These are phyloP conservation scores for Syngnathoides biaculeatus DNA, from an alignment of 2,113 vertebrate genomes.

Conservation along the genomic window DNA sequence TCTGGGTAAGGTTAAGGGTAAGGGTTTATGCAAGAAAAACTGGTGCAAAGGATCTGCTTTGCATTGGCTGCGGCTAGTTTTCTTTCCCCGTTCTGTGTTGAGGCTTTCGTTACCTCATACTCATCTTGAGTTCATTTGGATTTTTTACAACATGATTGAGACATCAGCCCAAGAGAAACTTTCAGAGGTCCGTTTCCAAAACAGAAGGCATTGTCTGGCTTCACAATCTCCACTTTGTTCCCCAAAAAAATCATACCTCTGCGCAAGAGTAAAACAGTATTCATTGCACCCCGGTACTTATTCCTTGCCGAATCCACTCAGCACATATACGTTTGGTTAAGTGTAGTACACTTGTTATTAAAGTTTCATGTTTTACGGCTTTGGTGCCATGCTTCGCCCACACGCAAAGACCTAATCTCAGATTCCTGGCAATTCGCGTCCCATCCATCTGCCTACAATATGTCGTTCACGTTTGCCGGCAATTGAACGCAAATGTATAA, in stretches of 20 bases:
- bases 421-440: too few species aligned
- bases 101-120: slow-evolving; percentile 22
- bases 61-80: slow-evolving; percentile 17
- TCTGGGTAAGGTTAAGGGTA: too few species aligned
- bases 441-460: too few species aligned
- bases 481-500: too few species aligned
- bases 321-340: too few species aligned
- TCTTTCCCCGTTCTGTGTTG: slow-evolving; percentile 38
- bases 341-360: too few species aligned
- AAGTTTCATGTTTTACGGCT: too few species aligned
- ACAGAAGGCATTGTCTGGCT: slow-evolving; percentile 41
- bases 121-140: slow-evolving; percentile 17
- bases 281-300: neutral
- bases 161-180: slow-evolving; percentile 20
- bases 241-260: neutral
- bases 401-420: too few species aligned
- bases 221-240: slow-evolving; percentile 10
- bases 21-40: slow-evolving; percentile 21
- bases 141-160: neutral
- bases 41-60: slow-evolving; percentile 22
- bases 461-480: too few species aligned
- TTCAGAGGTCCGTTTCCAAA: slow-evolving; percentile 23
- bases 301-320: too few species aligned
- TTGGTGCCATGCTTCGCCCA: too few species aligned
- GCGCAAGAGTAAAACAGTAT: neutral